Conservation (phyloP, 1,140 invertebrate genomes). For the Neodiprion fabricii region DNA sequence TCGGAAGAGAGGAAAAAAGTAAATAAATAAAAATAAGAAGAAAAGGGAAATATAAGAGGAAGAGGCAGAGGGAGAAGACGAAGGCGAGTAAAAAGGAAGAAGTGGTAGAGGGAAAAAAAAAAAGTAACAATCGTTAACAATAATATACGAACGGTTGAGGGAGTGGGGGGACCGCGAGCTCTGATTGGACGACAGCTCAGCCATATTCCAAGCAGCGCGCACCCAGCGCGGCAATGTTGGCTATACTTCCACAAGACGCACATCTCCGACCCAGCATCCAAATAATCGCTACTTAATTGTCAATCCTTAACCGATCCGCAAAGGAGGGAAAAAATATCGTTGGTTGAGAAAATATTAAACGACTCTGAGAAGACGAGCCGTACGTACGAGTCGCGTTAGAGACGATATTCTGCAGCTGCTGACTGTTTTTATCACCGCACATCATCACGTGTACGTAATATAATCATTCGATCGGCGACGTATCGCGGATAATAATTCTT, state of each 20-base stretch:
- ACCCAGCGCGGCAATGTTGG: constrained; percentile 58
- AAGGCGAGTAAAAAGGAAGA: constrained; percentile 15
- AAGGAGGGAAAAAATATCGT: background rate
- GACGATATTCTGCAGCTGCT: no score
- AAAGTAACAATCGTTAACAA: constrained; percentile 43
- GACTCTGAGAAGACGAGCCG: background rate
- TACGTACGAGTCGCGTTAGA: background rate
- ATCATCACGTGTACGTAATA: no score
- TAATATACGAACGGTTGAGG: constrained; percentile 20
- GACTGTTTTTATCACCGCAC: no score
- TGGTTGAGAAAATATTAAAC: background rate
- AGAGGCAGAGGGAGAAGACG: constrained; percentile 7
- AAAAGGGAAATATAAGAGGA: constrained; percentile 15
- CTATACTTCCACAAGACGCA: constrained; percentile 56
- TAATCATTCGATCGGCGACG: no score
- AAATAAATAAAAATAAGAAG: background rate
- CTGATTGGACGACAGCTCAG: constrained; percentile 57
- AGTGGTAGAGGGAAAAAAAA: constrained; percentile 20
- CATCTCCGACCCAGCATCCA: constrained; percentile 8
- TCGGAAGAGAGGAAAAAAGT: constrained; percentile 1
- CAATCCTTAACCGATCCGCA: background rate
- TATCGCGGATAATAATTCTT: no score
- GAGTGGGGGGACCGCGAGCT: constrained; percentile 38
- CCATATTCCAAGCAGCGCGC: constrained; percentile 59
- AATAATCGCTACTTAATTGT: constrained; percentile 8